These are phyloP conservation scores for Polydrusus tereticollis DNA, from an alignment of 2,888 invertebrate species.

Conservation along the genomic window DNA sequence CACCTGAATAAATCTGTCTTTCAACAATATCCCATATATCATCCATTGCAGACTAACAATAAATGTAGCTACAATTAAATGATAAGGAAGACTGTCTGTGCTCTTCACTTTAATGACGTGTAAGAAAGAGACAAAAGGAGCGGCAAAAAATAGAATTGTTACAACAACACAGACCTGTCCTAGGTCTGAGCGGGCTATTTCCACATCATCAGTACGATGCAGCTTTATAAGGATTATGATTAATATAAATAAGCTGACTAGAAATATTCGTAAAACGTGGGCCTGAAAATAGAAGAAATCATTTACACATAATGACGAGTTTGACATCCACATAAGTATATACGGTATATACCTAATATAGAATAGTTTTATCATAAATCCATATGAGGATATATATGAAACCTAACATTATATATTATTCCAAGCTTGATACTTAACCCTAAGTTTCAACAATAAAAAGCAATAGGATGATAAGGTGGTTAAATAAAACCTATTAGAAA, in stretches of 20 bases:
- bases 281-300: conserved; percentile 63
- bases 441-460: no score
- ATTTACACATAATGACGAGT: background rate
- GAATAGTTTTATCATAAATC: no score
- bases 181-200: conserved; percentile 71
- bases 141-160: conserved; percentile 85
- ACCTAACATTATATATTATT: no score
- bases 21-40: conserved; percentile 82
- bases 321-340: no score
- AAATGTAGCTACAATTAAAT: conserved; percentile 86
- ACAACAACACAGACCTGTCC: conserved; percentile 80
- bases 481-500: background rate
- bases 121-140: conserved; percentile 83
- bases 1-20: conserved; percentile 86
- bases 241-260: conserved; percentile 70
- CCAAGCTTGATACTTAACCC: no score
- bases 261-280: conserved; percentile 74
- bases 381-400: no score
- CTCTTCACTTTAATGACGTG: conserved; percentile 85
- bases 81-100: conserved; percentile 89
- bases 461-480: no score
- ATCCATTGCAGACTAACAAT: conserved; percentile 88
- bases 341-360: no score
- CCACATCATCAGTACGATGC: conserved; percentile 70
- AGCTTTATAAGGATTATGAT: conserved; percentile 73